These are phyloP conservation scores for Intellagama lesueurii DNA, from an alignment of 2,797 vertebrate species.

Conservation along the genomic window DNA sequence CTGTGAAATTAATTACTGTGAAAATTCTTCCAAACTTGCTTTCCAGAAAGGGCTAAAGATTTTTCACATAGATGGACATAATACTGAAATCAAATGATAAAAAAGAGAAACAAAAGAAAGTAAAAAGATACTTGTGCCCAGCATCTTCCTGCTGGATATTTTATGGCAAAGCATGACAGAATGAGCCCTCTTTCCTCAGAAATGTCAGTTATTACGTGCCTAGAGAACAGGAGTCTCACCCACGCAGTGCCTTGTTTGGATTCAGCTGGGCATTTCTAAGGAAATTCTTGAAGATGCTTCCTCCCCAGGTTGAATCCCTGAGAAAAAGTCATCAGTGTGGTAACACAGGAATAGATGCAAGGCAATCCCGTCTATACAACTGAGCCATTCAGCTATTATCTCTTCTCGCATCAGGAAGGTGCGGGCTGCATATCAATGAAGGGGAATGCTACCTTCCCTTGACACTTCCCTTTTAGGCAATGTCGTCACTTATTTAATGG, in stretches of 20 bases:
- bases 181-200: neutral
- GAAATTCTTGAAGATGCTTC: neutral
- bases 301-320: neutral
- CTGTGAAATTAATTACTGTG: neutral
- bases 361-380: slow-evolving; percentile 28
- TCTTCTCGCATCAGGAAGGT: slow-evolving; percentile 36
- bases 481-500: slow-evolving; percentile 43
- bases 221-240: neutral
- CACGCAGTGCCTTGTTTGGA: neutral
- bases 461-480: neutral
- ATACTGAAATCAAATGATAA: neutral
- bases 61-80: neutral
- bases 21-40: neutral
- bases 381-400: slow-evolving; percentile 60
- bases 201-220: neutral
- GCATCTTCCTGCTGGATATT: neutral
- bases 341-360: slow-evolving; percentile 60
- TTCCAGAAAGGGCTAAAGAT: neutral
- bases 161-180: neutral
- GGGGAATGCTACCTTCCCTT: slow-evolving; percentile 1
- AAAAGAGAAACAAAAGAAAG: no score
- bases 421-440: slow-evolving; percentile 29
- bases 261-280: neutral
- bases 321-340: slow-evolving; percentile 48
- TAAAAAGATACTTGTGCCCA: no score